phyloP scores from a whole-genome alignment of 1,140 invertebrate genomes.

The Micrasema longulum region DNA sequence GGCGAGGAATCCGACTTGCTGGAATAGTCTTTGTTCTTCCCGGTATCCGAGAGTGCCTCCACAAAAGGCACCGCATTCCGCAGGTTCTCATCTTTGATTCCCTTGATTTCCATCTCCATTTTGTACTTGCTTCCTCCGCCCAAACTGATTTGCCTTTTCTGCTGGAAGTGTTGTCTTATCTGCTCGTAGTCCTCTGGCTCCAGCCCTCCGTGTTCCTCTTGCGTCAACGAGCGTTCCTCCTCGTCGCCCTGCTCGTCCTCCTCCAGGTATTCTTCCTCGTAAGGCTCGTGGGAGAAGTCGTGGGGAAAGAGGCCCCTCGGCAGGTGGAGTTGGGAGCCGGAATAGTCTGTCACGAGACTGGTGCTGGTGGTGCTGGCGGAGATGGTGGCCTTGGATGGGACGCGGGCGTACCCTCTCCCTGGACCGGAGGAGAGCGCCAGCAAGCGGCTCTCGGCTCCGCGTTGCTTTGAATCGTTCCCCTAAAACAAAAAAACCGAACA shows the following conservation, averaged over 20 bases:
- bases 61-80: constrained; percentile 70
- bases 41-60: constrained; percentile 67
- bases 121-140: constrained; percentile 67
- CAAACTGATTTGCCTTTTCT: constrained; percentile 64
- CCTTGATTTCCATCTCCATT: constrained; percentile 73
- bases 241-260: constrained; percentile 61
- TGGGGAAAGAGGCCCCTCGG: constrained; percentile 49
- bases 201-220: constrained; percentile 7
- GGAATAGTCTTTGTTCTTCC: constrained; percentile 60
- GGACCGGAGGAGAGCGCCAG: constrained; percentile 57
- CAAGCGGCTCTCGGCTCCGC: constrained; percentile 18
- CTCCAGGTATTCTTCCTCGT: constrained; percentile 56
- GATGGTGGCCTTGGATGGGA: constrained; percentile 63
- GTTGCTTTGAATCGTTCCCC: constrained; percentile 6
- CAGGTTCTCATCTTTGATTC: constrained; percentile 68
- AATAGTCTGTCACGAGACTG: constrained; percentile 68
- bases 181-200: constrained; percentile 59
- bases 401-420: constrained; percentile 64
- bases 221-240: constrained; percentile 10
- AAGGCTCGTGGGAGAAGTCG: constrained; percentile 55
- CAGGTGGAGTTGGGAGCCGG: constrained; percentile 68
- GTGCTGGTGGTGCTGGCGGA: constrained; percentile 68
- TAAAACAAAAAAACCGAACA: no score
- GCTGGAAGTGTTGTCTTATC: constrained; percentile 65
- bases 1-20: constrained; percentile 62